Conservation (phyloP, 2,113 vertebrate genomes). For the Polypterus bichir region DNA sequence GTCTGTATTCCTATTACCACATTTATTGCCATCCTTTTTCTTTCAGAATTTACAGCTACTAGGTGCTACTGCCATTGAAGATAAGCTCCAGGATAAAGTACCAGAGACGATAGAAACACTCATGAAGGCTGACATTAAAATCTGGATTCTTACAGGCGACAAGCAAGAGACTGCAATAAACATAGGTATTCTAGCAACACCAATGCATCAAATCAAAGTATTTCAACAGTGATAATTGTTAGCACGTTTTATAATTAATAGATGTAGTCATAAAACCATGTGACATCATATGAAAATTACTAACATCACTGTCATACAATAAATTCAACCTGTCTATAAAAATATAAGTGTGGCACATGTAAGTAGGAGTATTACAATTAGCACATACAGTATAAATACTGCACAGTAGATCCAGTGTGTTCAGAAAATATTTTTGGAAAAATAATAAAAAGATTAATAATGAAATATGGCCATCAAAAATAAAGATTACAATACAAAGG, state of each 20-base stretch:
- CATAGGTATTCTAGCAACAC: constrained; percentile 57
- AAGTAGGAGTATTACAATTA: no score
- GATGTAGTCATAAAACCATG: background rate
- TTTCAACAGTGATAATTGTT: background rate
- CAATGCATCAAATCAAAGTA: background rate
- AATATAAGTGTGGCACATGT: no score
- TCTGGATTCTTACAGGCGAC: constrained; percentile 96
- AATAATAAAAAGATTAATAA: no score
- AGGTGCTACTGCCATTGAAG: constrained; percentile 93
- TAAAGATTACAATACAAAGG: no score
- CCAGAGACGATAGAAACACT: constrained; percentile 94
- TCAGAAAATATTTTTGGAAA: no score
- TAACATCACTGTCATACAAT: no score
- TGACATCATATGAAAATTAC: no score
- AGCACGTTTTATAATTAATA: background rate
- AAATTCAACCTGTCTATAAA: no score
- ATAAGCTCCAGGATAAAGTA: constrained; percentile 90
- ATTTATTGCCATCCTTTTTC: background rate
- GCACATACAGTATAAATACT: no score
- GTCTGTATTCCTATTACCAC: constrained; percentile 1
- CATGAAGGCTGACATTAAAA: constrained; percentile 95
- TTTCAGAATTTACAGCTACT: constrained; percentile 85
- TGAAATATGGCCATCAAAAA: no score
- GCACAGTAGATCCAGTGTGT: no score
- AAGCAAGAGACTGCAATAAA: constrained; percentile 98